These are phyloP conservation scores for Dendronephthya gigantea DNA, from an alignment of 64 coral and sea anemone genomes.

Conservation along the genomic window DNA sequence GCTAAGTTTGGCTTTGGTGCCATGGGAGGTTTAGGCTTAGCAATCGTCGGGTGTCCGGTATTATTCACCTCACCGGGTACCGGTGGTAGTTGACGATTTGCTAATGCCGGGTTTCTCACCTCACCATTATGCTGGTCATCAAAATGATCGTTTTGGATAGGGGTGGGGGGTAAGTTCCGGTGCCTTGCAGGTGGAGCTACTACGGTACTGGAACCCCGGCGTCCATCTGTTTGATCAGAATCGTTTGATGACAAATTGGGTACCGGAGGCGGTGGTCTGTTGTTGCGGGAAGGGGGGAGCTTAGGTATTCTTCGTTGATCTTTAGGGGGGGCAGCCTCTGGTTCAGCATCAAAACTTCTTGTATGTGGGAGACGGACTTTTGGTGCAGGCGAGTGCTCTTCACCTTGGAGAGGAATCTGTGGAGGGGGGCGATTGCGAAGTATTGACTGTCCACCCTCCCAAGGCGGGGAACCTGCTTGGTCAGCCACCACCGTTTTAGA, in stretches of 20 bases:
- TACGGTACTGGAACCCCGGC: neutral
- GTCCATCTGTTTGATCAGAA: neutral
- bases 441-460: conserved; percentile 14
- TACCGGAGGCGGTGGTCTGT: neutral
- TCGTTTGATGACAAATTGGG: neutral
- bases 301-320: neutral
- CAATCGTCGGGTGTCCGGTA: neutral
- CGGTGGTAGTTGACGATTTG: neutral
- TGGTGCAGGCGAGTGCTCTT: conserved; percentile 37
- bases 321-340: neutral
- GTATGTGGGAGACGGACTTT: neutral
- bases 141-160: neutral
- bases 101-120: neutral
- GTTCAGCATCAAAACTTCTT: neutral
- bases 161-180: neutral
- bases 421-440: conserved; percentile 22
- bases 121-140: neutral
- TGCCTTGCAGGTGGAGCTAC: neutral
- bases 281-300: neutral
- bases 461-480: neutral
- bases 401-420: conserved; percentile 16
- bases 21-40: neutral
- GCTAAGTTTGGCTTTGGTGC: neutral
- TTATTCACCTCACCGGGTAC: neutral
- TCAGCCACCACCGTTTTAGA: neutral